These are phyloP conservation scores for Onychorhynchus coronatus DNA, from an alignment of 2,113 vertebrate species.

Conservation along the genomic window DNA sequence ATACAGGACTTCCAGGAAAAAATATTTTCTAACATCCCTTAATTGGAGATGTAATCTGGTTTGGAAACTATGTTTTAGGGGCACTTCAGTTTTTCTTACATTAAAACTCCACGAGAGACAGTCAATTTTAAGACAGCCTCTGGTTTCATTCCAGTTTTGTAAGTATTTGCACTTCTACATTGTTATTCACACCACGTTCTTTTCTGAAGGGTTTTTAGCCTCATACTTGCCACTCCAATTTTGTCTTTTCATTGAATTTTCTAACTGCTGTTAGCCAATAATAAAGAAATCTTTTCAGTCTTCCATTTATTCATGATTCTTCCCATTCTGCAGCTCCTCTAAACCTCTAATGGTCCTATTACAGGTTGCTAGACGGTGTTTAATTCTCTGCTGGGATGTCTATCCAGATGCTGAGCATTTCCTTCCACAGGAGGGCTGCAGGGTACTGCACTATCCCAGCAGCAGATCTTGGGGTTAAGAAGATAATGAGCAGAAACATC, in stretches of 20 bases:
- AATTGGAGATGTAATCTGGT: conserved; percentile 22
- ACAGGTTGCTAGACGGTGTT: background rate
- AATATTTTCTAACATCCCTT: background rate
- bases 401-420: background rate
- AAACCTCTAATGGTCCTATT: conserved; percentile 5
- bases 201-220: background rate
- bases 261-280: background rate
- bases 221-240: background rate
- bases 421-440: background rate
- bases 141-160: background rate
- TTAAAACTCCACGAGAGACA: background rate
- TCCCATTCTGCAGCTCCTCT: background rate
- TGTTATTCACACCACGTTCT: background rate
- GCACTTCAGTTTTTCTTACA: background rate
- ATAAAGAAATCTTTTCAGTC: conserved; percentile 25
- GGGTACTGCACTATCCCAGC: background rate
- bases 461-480: background rate
- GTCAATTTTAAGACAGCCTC: background rate
- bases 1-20: background rate
- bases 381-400: conserved; percentile 18
- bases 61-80: background rate
- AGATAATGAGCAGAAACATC: background rate
- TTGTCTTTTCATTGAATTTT: conserved; percentile 13
- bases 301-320: conserved; percentile 40
- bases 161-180: background rate